These are phyloP conservation scores for Percopsis omiscomaycus DNA, from an alignment of 2,797 vertebrate genomes.

Conservation along the genomic window DNA sequence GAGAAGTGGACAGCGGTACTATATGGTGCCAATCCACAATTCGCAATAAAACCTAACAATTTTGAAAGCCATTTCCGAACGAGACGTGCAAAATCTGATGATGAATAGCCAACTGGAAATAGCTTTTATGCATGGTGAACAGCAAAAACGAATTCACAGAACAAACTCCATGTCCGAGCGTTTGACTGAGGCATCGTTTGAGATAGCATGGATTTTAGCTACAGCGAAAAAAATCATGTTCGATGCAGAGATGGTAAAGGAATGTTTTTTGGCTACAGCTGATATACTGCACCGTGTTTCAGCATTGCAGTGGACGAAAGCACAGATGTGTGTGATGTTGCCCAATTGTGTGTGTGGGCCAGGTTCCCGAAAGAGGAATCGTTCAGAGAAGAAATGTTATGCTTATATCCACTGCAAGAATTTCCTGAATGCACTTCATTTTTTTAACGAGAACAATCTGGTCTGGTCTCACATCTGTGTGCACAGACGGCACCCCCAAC, in stretches of 20 bases:
- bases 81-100: too few species aligned
- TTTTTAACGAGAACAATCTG: not conserved
- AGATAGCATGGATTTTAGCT: not conserved
- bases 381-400: not conserved
- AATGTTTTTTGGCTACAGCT: not conserved
- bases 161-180: not conserved
- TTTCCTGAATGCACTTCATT: not conserved
- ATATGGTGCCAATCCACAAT: not conserved
- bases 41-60: too few species aligned
- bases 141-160: not conserved
- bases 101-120: too few species aligned
- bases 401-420: not conserved
- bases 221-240: not conserved
- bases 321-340: not conserved
- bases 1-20: not conserved
- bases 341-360: not conserved
- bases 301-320: slow-evolving; percentile 1
- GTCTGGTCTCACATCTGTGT: not conserved
- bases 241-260: not conserved
- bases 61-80: too few species aligned
- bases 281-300: not conserved
- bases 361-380: not conserved
- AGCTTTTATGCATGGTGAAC: too few species aligned
- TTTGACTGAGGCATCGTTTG: not conserved
- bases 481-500: not conserved